These are phyloP conservation scores for Saccopteryx bilineata DNA, from an alignment of 2,113 vertebrate genomes.

Conservation along the genomic window DNA sequence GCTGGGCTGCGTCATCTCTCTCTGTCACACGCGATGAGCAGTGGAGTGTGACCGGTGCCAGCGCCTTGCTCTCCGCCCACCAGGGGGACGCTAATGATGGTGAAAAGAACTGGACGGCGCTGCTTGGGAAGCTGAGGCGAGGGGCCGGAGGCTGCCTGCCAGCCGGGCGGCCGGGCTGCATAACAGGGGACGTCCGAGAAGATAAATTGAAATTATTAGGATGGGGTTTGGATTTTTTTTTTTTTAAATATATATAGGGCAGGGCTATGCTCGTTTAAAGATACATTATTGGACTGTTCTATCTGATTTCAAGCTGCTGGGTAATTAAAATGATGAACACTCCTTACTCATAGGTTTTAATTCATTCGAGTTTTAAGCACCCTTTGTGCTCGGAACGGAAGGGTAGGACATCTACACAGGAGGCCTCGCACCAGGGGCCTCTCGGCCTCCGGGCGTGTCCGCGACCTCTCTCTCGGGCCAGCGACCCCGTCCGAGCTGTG, in stretches of 20 bases:
- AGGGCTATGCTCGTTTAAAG: constrained; percentile 88
- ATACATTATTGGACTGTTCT: constrained; percentile 88
- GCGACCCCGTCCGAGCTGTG: constrained; percentile 45
- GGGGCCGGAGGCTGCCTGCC: constrained; percentile 87
- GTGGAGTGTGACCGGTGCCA: constrained; percentile 91
- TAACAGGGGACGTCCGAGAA: constrained; percentile 88
- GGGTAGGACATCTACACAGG: constrained; percentile 70
- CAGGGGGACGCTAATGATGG: constrained; percentile 89
- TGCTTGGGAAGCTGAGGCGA: constrained; percentile 82
- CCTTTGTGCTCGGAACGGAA: constrained; percentile 85
- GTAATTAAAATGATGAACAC: constrained; percentile 90
- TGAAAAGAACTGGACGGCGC: constrained; percentile 87
- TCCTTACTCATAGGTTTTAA: constrained; percentile 87
- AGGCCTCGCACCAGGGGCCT: constrained; percentile 79
- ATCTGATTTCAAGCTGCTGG: constrained; percentile 88
- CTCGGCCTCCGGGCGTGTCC: background rate
- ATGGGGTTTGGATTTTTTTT: constrained; percentile 85
- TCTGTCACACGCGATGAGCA: constrained; percentile 92
- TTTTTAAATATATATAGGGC: constrained; percentile 80
- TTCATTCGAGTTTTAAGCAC: constrained; percentile 88
- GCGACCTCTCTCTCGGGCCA: background rate
- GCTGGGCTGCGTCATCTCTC: constrained; percentile 89
- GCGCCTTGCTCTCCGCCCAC: constrained; percentile 88
- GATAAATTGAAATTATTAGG: constrained; percentile 90
- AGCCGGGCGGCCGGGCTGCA: constrained; percentile 85